Conservation (phyloP, 2,888 invertebrate genomes). For the Trisateles emortualis region DNA sequence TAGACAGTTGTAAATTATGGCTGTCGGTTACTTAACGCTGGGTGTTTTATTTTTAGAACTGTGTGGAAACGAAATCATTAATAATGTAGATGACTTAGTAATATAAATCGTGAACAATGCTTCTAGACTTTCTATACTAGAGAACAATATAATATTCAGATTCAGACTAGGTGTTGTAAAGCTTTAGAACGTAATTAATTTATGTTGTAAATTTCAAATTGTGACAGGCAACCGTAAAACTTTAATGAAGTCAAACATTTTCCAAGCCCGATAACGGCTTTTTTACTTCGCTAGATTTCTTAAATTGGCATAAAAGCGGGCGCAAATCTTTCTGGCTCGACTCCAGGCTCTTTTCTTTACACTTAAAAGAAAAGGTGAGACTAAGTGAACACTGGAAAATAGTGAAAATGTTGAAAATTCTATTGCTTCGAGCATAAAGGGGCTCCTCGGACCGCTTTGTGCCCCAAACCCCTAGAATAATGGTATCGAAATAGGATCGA, state of each 20-base stretch:
- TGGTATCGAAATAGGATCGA: slow-evolving; percentile 45
- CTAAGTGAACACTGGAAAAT: slow-evolving; percentile 40
- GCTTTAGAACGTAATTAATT: background rate
- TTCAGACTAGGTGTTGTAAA: too few relatives aligned
- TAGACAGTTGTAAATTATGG: background rate
- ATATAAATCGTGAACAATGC: background rate
- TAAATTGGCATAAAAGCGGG: slow-evolving; percentile 44
- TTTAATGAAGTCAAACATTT: background rate
- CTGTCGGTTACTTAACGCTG: background rate
- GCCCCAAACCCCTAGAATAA: slow-evolving; percentile 44
- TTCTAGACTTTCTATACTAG: background rate
- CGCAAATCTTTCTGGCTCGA: slow-evolving; percentile 42
- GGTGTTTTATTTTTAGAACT: background rate
- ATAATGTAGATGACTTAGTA: background rate
- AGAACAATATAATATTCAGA: too few relatives aligned
- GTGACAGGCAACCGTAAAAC: background rate
- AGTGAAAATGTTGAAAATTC: slow-evolving; percentile 48
- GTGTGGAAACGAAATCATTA: background rate
- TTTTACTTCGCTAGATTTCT: slow-evolving; percentile 33
- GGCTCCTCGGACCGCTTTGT: slow-evolving; percentile 47
- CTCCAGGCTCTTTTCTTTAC: slow-evolving; percentile 54
- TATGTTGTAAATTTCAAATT: too few relatives aligned
- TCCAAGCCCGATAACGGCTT: slow-evolving; percentile 32
- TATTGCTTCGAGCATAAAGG: slow-evolving; percentile 51
- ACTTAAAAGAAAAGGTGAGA: slow-evolving; percentile 63